A percentile compares a stretch with the other conserved stretches of the same genome.
Evolutionary conservation across 64 coral and sea anemone genomes (phyloP).

Genomic region (Porites lutea): DNA sequence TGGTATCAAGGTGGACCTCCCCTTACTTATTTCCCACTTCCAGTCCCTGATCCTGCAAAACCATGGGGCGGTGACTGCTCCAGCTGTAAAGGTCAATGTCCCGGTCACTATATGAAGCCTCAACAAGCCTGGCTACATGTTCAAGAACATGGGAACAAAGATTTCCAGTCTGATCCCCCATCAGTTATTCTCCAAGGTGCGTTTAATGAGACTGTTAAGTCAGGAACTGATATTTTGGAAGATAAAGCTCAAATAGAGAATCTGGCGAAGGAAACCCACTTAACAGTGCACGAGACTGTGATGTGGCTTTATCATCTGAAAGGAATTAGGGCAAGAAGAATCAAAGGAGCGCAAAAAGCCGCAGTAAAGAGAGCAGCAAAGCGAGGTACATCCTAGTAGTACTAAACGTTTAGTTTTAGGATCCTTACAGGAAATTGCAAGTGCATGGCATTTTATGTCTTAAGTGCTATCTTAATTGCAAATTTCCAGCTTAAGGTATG

Average conservation of each 20-base stretch:
- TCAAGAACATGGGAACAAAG: constrained; percentile 35
- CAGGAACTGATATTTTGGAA: constrained; percentile 37
- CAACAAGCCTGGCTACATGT: neutral
- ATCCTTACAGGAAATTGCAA: constrained; percentile 36
- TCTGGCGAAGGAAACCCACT: constrained; percentile 30
- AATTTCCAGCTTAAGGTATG: constrained; percentile 23
- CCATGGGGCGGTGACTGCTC: constrained; percentile 21
- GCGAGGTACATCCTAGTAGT: constrained; percentile 25
- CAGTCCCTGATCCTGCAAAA: constrained; percentile 26
- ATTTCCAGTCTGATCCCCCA: constrained; percentile 12
- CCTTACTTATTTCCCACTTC: constrained; percentile 30
- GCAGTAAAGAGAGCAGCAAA: constrained; percentile 46
- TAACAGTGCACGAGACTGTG: constrained; percentile 29
- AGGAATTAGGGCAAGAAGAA: constrained; percentile 20
- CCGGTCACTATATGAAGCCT: constrained; percentile 29
- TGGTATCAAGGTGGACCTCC: constrained; percentile 24
- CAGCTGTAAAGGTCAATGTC: constrained; percentile 18
- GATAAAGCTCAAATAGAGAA: constrained; percentile 36
- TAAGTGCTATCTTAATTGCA: constrained; percentile 14
- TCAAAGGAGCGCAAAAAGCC: constrained; percentile 38
- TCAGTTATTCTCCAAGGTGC: constrained; percentile 12
- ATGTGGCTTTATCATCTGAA: constrained; percentile 45
- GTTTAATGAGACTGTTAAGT: constrained; percentile 32
- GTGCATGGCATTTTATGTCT: constrained; percentile 28
- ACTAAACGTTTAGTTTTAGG: constrained; percentile 34